phyloP scores from a whole-genome alignment of 2,888 invertebrate species.

The Platycheirus rosarum region DNA sequence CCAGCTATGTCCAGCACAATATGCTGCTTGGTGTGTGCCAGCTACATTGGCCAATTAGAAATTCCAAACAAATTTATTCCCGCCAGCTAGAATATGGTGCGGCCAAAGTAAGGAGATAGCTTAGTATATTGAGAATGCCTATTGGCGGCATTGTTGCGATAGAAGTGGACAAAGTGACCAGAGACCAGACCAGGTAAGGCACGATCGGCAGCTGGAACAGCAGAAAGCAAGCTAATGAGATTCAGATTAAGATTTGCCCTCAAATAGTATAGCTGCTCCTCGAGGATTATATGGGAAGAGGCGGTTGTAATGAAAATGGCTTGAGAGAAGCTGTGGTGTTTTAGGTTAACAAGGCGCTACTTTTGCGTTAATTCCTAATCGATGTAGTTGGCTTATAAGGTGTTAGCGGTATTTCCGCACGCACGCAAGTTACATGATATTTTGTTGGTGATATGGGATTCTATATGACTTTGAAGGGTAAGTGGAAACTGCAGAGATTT shows the following conservation, averaged over 20 bases:
- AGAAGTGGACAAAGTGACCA: conserved; percentile 58
- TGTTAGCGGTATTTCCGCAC: conserved; percentile 42
- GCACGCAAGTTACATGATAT: conserved; percentile 2
- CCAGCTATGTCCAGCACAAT: not conserved
- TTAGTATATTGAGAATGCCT: conserved; percentile 28
- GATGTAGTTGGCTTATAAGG: conserved; percentile 66
- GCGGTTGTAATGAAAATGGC: not conserved
- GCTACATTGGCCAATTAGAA: conserved; percentile 70
- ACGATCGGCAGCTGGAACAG: conserved; percentile 44
- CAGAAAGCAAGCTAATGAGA: conserved; percentile 67
- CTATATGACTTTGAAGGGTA: not conserved
- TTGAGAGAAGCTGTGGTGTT: not conserved
- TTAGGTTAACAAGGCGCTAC: conserved; percentile 42
- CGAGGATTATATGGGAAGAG: not conserved
- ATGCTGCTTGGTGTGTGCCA: conserved; percentile 42
- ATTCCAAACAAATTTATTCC: conserved; percentile 73
- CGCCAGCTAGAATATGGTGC: too few relatives aligned
- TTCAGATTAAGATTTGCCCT: conserved; percentile 68
- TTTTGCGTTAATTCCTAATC: conserved; percentile 66
- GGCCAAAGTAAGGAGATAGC: conserved; percentile 9
- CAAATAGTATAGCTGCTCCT: too few relatives aligned
- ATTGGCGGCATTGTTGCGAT: conserved; percentile 47
- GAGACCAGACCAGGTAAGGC: conserved; percentile 51
- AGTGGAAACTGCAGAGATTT: too few relatives aligned
- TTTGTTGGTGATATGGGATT: not conserved